phyloP scores from a whole-genome alignment of 1,140 invertebrate species.

The Latrodectus geometricus region DNA sequence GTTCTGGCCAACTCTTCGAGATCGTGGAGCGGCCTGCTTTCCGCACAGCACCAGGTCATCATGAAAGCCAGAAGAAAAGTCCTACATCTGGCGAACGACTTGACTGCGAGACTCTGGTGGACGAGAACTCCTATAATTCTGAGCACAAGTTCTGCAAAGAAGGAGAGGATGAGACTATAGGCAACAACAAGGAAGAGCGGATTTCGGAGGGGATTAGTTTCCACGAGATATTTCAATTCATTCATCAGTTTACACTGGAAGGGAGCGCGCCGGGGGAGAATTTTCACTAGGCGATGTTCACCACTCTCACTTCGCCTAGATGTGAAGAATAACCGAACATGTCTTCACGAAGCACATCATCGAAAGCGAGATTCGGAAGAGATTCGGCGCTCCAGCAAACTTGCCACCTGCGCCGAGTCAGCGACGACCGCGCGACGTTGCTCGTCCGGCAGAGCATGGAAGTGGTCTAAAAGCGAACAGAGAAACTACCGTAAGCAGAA shows the following conservation, averaged over 20 bases:
- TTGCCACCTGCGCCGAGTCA: constrained; percentile 23
- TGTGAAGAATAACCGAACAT: too few species aligned
- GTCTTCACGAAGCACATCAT: not conserved
- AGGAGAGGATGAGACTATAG: not conserved
- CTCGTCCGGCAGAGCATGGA: not conserved
- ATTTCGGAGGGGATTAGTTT: not conserved
- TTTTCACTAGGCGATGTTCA: not conserved
- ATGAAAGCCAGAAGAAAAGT: not conserved
- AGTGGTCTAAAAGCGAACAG: not conserved
- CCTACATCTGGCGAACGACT: not conserved
- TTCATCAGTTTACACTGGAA: not conserved
- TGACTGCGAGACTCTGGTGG: too few species aligned
- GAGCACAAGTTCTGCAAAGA: not conserved
- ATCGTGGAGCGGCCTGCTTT: not conserved
- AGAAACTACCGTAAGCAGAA: not conserved
- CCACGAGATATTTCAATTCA: not conserved
- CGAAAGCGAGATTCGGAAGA: too few species aligned
- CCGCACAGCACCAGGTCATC: not conserved
- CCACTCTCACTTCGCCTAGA: too few species aligned
- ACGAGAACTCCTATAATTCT: not conserved
- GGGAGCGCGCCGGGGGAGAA: not conserved
- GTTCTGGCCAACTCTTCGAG: not conserved
- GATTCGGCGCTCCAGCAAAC: not conserved
- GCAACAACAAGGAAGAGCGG: not conserved
- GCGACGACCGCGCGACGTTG: constrained; percentile 12